Evolutionary conservation across 2,888 invertebrate species (phyloP).

Genomic region (Caenorhabditis uteleia): DNA sequence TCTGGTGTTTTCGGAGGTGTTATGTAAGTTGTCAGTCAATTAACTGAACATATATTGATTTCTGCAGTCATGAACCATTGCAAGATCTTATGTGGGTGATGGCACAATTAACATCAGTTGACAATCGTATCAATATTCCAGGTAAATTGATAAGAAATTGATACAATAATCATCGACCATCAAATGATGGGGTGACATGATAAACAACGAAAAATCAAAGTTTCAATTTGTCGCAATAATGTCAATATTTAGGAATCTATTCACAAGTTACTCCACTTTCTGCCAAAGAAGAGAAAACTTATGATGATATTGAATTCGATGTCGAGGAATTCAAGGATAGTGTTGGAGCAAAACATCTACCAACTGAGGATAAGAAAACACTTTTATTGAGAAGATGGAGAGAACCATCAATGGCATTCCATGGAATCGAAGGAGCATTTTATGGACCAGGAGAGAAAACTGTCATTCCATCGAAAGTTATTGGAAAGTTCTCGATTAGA

Average conservation of each 20-base stretch:
- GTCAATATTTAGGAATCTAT: conserved; percentile 73
- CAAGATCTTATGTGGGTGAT: conserved; percentile 86
- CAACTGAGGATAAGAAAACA: conserved; percentile 50
- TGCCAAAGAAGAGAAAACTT: conserved; percentile 74
- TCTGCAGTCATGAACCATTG: conserved; percentile 82
- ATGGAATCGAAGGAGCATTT: conserved; percentile 94
- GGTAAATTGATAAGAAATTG: conserved; percentile 70
- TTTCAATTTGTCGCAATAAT: not conserved
- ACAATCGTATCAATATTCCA: conserved; percentile 79
- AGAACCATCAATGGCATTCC: conserved; percentile 79
- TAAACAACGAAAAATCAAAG: conserved; percentile 1
- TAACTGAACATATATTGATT: too few relatives aligned
- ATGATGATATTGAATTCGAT: conserved; percentile 86
- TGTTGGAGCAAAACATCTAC: conserved; percentile 43
- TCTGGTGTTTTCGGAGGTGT: conserved; percentile 95
- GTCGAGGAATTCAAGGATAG: conserved; percentile 70
- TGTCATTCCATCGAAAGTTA: conserved; percentile 69
- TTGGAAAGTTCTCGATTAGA: conserved; percentile 94
- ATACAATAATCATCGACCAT: not conserved
- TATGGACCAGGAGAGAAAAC: conserved; percentile 93
- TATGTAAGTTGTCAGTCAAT: conserved; percentile 77
- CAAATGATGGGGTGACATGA: too few relatives aligned
- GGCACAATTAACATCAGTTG: conserved; percentile 77
- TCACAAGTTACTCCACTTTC: conserved; percentile 79
- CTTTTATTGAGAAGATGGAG: conserved; percentile 49